Evolutionary conservation across 1,140 invertebrate genomes (phyloP), one percentile per base, ranked within the genome.

Genomic region (Drosophila ficusphila): DNA sequence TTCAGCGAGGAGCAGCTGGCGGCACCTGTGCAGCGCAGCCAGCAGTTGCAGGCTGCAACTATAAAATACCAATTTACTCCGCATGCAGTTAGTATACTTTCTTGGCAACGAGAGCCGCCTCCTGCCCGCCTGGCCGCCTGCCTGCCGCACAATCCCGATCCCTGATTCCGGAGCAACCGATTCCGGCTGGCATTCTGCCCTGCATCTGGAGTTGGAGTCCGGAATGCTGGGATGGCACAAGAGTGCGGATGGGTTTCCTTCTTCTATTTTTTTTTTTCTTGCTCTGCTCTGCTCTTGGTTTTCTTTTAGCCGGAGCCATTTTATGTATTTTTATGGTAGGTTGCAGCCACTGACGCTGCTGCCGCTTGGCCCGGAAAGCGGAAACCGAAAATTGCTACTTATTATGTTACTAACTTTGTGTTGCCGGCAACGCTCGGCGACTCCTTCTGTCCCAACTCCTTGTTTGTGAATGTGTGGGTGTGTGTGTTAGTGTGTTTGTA

Each of bases 371-470:
- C 76, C 81, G 81, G 82, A 88, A 86, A 86, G 85, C 82, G 82
- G 82, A 86, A 86, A 86, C 82, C 82, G 82, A 86, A 86, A 86
- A 86, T 86, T 86, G 82, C 82, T 86, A 86, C 82, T 86, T 86
- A 86, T 86, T 86, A 86, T 86, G 82, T 86, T 86, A 82, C 82
- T 77, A 86, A 86, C 82, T 88, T 86, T 86, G 82, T 86, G 82
- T 78, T 86, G 81, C 77, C 72, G 51, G 33, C 23, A 52, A 61
- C 38, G 44, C 48, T 33, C 46, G 23, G 53, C 42, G 23, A 57
- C 42, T 36, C 14, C 47, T 51, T 19, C 53, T 25, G 16, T 14
- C 8, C 25, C 53, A 46, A 29, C 11, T 23, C 29, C 23, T 9
- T 6, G 14, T 31, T 16, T 51, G n/a, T 27, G 4, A 16, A 44